Conservation (phyloP, 92 coral and sea anemone genomes). For the Micromussa lordhowensis region DNA sequence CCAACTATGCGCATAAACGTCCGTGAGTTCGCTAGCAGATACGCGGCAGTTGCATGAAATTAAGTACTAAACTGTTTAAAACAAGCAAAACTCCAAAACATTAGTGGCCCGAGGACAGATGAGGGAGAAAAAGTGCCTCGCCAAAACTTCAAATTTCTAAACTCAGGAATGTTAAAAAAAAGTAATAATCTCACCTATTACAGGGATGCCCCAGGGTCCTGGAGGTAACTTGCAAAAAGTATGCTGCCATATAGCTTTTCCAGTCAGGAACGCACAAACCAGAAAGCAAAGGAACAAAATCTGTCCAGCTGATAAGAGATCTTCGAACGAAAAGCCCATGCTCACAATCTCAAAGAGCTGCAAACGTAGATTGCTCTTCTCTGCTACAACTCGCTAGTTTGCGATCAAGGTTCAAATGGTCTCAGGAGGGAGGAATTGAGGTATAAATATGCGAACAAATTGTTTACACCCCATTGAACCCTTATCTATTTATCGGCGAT, state of each 20-base stretch:
- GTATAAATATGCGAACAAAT: slow-evolving; percentile 45
- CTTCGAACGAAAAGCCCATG: neutral
- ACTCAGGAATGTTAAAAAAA: neutral
- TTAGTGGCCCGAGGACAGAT: no score
- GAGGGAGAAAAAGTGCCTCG: neutral
- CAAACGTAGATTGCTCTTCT: neutral
- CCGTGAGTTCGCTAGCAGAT: neutral
- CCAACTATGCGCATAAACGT: neutral
- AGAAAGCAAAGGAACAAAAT: slow-evolving; percentile 20
- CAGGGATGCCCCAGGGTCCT: slow-evolving; percentile 69
- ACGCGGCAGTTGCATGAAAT: neutral
- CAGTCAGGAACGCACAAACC: slow-evolving; percentile 18
- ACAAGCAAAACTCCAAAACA: neutral
- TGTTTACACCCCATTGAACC: slow-evolving; percentile 40
- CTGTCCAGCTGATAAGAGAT: neutral
- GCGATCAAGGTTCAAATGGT: slow-evolving; percentile 37
- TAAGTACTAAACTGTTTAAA: neutral
- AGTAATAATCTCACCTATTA: slow-evolving; percentile 50
- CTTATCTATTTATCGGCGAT: slow-evolving; percentile 33
- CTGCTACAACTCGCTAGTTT: neutral
- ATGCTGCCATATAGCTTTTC: slow-evolving; percentile 20
- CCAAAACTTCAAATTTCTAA: neutral
- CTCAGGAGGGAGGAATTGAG: slow-evolving; percentile 10
- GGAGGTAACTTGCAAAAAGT: slow-evolving; percentile 41
- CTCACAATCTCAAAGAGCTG: neutral